Conservation (phyloP, 2,113 vertebrate genomes). For the Ictalurus furcatus region DNA sequence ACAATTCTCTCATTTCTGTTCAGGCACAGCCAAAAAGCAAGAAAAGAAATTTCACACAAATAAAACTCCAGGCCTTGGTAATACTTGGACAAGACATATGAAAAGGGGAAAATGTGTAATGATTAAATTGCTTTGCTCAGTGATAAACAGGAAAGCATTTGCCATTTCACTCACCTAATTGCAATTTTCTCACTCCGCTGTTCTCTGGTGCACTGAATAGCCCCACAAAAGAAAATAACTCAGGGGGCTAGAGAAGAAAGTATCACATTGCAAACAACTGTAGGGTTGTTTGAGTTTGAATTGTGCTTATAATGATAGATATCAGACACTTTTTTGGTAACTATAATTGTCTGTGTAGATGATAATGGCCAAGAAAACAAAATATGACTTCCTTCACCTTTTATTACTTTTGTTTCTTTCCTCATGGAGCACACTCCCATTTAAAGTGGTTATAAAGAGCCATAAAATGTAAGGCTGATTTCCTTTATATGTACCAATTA, state of each 20-base stretch:
- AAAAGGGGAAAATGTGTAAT: constrained; percentile 18
- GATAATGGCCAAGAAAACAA: background rate
- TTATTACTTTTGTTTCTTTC: background rate
- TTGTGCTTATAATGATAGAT: background rate
- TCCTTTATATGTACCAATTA: background rate
- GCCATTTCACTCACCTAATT: constrained; percentile 11
- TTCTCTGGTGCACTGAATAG: background rate
- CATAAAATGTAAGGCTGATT: background rate
- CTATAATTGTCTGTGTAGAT: background rate
- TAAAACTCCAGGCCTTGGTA: constrained; percentile 25
- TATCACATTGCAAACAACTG: background rate
- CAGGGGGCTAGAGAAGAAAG: background rate
- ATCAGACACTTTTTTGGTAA: background rate
- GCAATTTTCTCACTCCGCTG: background rate
- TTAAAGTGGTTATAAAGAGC: background rate
- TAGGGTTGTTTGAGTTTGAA: background rate
- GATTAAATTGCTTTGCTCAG: constrained; percentile 33
- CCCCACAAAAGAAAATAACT: background rate
- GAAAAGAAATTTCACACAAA: constrained; percentile 40
- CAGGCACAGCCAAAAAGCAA: constrained; percentile 35
- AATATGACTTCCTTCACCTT: background rate
- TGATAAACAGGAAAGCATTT: constrained; percentile 13
- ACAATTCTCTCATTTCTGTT: constrained; percentile 42
- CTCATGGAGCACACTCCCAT: background rate
- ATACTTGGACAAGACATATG: constrained; percentile 27